Evolutionary conservation across 2,797 vertebrate genomes (phyloP).

Genomic region (Phrynocephalus vlangalii): DNA sequence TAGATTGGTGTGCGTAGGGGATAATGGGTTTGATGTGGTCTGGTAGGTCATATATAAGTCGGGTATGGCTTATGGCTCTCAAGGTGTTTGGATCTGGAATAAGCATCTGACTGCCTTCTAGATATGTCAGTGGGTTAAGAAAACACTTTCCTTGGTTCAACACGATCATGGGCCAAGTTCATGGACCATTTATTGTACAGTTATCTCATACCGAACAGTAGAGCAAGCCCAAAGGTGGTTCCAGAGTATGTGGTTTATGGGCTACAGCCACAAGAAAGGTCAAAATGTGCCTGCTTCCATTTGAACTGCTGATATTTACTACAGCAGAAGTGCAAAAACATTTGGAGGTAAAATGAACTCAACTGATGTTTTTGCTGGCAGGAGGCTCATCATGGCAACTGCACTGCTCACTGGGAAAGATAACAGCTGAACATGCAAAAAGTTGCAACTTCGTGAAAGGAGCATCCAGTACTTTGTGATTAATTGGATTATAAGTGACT

Average conservation of each 20-base stretch:
- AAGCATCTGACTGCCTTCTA: neutral
- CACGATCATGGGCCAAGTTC: neutral
- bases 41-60: neutral
- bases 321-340: slow-evolving; percentile 71
- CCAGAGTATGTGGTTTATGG: slow-evolving; percentile 9
- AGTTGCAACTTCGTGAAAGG: slow-evolving; percentile 49
- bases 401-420: slow-evolving; percentile 64
- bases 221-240: neutral
- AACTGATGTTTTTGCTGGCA: slow-evolving; percentile 78
- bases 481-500: slow-evolving; percentile 72
- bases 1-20: neutral
- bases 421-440: slow-evolving; percentile 73
- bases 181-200: neutral
- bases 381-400: slow-evolving; percentile 63
- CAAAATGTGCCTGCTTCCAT: slow-evolving; percentile 42
- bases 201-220: neutral
- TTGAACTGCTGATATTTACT: slow-evolving; percentile 69
- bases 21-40: neutral
- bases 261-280: neutral
- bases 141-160: neutral
- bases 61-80: neutral
- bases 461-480: slow-evolving; percentile 62
- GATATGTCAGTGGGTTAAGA: neutral
- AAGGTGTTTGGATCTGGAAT: neutral
- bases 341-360: slow-evolving; percentile 71